phyloP scores from a whole-genome alignment of 2,113 vertebrate genomes.

The Alethe diademata region DNA sequence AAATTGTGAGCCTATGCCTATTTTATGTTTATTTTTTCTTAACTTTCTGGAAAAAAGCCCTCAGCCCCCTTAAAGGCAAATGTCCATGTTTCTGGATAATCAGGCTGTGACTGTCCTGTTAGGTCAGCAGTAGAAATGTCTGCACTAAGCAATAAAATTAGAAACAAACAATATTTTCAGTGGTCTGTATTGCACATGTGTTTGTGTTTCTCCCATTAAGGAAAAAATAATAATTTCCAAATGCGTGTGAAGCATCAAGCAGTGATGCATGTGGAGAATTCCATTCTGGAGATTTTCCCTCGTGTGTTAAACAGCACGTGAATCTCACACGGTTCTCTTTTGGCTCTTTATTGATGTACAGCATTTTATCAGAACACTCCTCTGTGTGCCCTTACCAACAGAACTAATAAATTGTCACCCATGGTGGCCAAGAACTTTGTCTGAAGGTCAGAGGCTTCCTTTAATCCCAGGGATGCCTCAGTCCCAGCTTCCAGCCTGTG shows the following conservation, averaged over 20 bases:
- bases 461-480: neutral
- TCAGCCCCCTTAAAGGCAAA: neutral
- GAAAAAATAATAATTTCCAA: neutral
- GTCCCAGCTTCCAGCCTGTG: neutral
- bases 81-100: neutral
- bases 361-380: neutral
- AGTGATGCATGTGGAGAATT: neutral
- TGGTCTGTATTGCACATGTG: rapidly evolving
- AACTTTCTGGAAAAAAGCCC: neutral
- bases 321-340: rapidly evolving
- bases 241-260: neutral
- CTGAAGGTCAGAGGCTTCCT: neutral
- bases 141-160: neutral
- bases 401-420: neutral
- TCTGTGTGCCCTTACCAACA: neutral
- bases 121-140: neutral
- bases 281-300: neutral
- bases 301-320: rapidly evolving
- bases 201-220: neutral
- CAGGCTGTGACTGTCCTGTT: neutral
- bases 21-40: neutral
- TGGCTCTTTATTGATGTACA: too few species aligned
- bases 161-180: rapidly evolving
- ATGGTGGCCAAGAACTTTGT: neutral
- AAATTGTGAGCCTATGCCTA: neutral